Conservation (phyloP, 2,888 invertebrate species). For the Pelosia muscerda region DNA sequence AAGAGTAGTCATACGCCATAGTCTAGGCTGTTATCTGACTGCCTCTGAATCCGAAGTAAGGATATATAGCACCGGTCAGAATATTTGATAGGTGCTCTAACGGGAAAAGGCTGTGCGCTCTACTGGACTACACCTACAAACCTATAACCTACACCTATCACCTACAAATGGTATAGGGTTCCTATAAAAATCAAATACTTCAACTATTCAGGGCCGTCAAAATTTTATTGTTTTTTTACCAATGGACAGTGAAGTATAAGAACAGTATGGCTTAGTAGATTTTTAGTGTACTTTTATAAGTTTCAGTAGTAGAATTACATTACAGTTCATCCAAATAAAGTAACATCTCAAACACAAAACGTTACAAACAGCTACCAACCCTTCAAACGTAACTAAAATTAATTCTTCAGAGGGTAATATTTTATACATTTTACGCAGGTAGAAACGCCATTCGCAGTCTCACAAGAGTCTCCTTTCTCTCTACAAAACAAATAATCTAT, state of each 20-base stretch:
- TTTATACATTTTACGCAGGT: conserved; percentile 8
- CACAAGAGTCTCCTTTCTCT: conserved; percentile 30
- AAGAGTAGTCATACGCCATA: too few relatives aligned
- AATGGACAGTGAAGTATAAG: background rate
- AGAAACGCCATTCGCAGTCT: background rate
- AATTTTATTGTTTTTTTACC: background rate
- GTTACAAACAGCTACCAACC: background rate
- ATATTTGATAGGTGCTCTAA: too few relatives aligned
- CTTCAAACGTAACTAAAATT: background rate
- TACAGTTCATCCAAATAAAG: background rate
- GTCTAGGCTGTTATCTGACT: too few relatives aligned
- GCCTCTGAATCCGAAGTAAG: too few relatives aligned
- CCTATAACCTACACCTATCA: too few relatives aligned
- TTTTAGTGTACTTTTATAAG: background rate
- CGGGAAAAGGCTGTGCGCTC: too few relatives aligned
- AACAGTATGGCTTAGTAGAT: background rate
- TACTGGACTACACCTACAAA: too few relatives aligned
- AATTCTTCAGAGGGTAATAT: conserved; percentile 5
- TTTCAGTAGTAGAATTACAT: background rate
- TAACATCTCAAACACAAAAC: background rate
- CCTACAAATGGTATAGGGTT: background rate
- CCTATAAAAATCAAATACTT: background rate
- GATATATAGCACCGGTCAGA: too few relatives aligned
- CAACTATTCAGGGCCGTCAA: background rate
- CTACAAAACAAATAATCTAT: conserved; percentile 48